phyloP scores from a whole-genome alignment of 2,797 vertebrate genomes.

The Hydrolagus colliei region DNA sequence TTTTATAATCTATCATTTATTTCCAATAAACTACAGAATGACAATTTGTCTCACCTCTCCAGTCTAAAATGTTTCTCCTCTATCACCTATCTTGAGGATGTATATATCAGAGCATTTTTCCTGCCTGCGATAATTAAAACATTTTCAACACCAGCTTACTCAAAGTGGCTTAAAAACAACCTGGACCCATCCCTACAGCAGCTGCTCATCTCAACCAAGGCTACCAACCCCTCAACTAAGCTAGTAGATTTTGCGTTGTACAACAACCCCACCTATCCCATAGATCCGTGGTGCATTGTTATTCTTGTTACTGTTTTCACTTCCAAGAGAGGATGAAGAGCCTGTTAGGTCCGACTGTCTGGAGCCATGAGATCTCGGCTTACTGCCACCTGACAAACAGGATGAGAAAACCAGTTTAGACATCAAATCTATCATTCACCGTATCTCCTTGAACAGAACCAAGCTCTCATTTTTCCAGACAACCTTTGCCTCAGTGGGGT shows the following conservation, averaged over 20 bases:
- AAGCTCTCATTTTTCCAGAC: slow-evolving; percentile 11
- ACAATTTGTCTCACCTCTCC: neutral
- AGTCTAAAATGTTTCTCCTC: neutral
- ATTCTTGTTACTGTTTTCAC: slow-evolving; percentile 45
- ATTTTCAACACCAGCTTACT: neutral
- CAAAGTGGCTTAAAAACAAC: neutral
- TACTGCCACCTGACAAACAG: slow-evolving; percentile 39
- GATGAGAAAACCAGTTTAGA: slow-evolving; percentile 42
- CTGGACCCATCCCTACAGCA: neutral
- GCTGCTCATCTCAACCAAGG: neutral
- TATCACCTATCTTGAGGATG: neutral
- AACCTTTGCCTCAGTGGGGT: neutral
- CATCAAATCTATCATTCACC: slow-evolving; percentile 15
- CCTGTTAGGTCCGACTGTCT: slow-evolving; percentile 41
- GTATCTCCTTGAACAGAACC: slow-evolving; percentile 1
- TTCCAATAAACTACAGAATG: neutral
- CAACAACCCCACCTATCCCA: slow-evolving; percentile 42
- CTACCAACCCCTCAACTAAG: neutral
- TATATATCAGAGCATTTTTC: neutral
- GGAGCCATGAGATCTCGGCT: slow-evolving; percentile 42
- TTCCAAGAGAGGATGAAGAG: slow-evolving; percentile 45
- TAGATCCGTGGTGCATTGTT: slow-evolving; percentile 40
- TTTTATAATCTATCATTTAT: neutral
- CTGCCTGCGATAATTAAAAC: neutral
- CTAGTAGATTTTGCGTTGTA: slow-evolving; percentile 12